phyloP scores from a whole-genome alignment of 2,888 invertebrate genomes.

The Carpatolechia fugitivella region DNA sequence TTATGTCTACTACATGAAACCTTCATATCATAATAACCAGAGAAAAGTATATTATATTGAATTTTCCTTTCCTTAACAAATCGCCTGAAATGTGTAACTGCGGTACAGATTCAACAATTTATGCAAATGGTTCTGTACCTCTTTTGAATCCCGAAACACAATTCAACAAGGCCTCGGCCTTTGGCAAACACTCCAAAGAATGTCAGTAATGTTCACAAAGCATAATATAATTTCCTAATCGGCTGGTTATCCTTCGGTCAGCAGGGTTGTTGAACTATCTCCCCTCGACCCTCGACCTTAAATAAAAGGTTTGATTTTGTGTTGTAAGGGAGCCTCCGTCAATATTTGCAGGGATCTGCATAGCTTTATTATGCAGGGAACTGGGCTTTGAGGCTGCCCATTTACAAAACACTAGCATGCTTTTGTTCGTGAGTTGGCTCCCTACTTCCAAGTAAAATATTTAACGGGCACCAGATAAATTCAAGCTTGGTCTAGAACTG shows the following conservation, averaged over 20 bases:
- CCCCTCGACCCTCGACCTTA: constrained; percentile 67
- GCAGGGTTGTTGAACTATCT: constrained; percentile 74
- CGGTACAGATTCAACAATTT: too few species aligned
- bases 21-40: too few species aligned
- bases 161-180: background rate
- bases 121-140: background rate
- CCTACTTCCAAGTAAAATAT: background rate
- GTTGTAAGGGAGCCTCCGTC: constrained; percentile 69
- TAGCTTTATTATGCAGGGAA: constrained; percentile 54
- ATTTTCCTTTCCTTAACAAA: too few species aligned
- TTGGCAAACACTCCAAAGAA: constrained; percentile 26
- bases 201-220: constrained; percentile 36
- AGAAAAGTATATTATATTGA: too few species aligned
- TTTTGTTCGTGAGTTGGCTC: background rate
- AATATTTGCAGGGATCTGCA: constrained; percentile 75
- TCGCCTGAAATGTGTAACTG: too few species aligned
- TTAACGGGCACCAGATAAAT: background rate
- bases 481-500: background rate
- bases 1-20: too few species aligned
- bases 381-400: constrained; percentile 24
- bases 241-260: constrained; percentile 64
- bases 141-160: constrained; percentile 7
- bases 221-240: constrained; percentile 51
- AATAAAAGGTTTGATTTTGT: constrained; percentile 80
- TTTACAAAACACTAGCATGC: background rate